Percentiles rank a stretch among this genome's conserved stretches.
Conservation (phyloP, 1,140 invertebrate genomes). For the Trichogramma pretiosum region DNA sequence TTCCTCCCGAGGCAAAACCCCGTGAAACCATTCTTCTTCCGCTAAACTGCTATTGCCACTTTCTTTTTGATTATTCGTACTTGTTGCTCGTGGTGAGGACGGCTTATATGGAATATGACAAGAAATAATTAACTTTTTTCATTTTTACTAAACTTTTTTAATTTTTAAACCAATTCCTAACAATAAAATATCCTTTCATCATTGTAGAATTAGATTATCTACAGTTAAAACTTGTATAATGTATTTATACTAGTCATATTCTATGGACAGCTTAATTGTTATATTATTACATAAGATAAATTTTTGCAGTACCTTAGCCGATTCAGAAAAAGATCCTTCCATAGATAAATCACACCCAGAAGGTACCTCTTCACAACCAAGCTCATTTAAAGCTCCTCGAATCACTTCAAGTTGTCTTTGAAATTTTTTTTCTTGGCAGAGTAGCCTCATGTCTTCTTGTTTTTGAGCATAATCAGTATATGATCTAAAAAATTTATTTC, state of each 20-base stretch:
- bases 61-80: slow-evolving; percentile 34
- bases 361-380: slow-evolving; percentile 78
- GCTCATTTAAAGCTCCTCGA: slow-evolving; percentile 67
- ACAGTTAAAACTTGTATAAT: too few relatives aligned
- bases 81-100: too few relatives aligned
- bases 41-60: slow-evolving; percentile 47
- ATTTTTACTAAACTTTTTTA: too few relatives aligned
- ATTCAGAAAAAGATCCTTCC: slow-evolving; percentile 45
- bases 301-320: slow-evolving; percentile 34
- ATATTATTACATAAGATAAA: not conserved
- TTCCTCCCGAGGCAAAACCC: slow-evolving; percentile 90
- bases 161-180: too few relatives aligned
- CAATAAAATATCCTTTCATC: too few relatives aligned
- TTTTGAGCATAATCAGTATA: slow-evolving; percentile 40
- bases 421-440: slow-evolving; percentile 72
- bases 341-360: slow-evolving; percentile 69
- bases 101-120: too few relatives aligned
- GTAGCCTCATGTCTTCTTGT: slow-evolving; percentile 53
- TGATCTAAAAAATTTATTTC: not conserved
- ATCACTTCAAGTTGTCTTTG: slow-evolving; percentile 73
- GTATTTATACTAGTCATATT: too few relatives aligned
- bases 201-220: too few relatives aligned
- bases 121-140: too few relatives aligned
- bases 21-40: slow-evolving; percentile 96
- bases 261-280: too few relatives aligned